Percentiles rank a stretch among this genome's conserved stretches.
phyloP scores from a whole-genome alignment of 2,797 vertebrate species.

The Cryptoprocta ferox region DNA sequence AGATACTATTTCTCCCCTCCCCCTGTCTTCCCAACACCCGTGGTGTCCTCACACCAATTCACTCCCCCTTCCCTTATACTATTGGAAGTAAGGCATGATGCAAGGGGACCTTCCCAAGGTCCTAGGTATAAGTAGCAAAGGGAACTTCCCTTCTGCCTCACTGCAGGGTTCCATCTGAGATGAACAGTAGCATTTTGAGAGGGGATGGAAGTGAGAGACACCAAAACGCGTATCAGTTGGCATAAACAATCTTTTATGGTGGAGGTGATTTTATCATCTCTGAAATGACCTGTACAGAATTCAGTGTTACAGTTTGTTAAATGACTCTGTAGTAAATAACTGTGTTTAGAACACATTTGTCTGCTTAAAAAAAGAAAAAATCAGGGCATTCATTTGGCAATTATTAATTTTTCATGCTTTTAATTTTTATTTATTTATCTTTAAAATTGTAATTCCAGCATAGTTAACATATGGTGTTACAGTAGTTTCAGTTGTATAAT shows the following conservation, averaged over 20 bases:
- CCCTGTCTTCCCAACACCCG: neutral
- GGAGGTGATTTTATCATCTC: constrained; percentile 36
- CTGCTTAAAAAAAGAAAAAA: constrained; percentile 40
- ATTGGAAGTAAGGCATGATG: neutral
- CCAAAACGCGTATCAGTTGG: neutral
- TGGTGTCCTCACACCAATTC: neutral
- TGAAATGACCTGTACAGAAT: constrained; percentile 18
- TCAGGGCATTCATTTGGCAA: neutral
- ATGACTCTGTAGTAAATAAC: constrained; percentile 1
- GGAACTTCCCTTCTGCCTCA: neutral
- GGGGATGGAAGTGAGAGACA: neutral
- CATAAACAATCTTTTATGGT: constrained; percentile 4
- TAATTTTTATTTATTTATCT: neutral
- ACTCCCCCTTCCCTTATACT: neutral
- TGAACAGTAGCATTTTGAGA: constrained; percentile 14
- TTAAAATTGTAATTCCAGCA: neutral
- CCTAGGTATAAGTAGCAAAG: neutral
- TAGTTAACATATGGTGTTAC: neutral
- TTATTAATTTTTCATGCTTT: constrained; percentile 12
- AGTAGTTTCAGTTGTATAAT: neutral
- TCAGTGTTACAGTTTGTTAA: constrained; percentile 6
- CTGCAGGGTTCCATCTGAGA: neutral
- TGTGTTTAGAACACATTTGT: constrained; percentile 2
- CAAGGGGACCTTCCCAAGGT: neutral
- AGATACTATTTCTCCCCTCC: neutral